Evolutionary conservation across 2,113 vertebrate species (phyloP).

Genomic region (Hydrochoerus hydrochaeris): DNA sequence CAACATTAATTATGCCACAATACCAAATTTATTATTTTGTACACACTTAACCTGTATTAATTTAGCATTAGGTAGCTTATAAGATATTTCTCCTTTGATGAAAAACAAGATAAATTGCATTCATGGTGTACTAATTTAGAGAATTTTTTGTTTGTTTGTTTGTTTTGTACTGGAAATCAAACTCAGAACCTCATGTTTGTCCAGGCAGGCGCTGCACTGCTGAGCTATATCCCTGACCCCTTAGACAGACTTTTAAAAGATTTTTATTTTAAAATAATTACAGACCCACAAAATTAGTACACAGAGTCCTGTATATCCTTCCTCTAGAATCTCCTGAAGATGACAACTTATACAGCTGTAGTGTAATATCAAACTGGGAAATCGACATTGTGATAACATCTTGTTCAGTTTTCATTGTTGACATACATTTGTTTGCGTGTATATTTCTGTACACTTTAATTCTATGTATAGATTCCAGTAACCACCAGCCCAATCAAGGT

Average conservation of each 20-base stretch:
- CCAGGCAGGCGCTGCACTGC: too few species aligned
- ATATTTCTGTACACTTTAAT: neutral
- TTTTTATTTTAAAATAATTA: neutral
- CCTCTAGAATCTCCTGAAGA: neutral
- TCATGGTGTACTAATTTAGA: slow-evolving; percentile 8
- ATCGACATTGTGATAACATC: neutral
- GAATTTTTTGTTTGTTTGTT: too few species aligned
- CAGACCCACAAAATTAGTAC: neutral
- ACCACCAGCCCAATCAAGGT: neutral
- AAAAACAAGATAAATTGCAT: slow-evolving; percentile 54
- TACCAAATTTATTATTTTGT: slow-evolving; percentile 16
- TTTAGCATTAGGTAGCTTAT: slow-evolving; percentile 43
- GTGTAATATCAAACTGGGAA: neutral
- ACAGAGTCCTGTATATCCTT: neutral
- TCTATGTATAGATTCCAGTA: neutral
- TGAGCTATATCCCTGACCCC: too few species aligned
- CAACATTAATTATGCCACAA: neutral
- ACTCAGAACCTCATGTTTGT: too few species aligned
- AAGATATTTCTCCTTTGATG: slow-evolving; percentile 35
- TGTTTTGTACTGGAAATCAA: too few species aligned
- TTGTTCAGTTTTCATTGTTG: neutral
- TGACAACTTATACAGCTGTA: neutral
- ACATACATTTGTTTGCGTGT: neutral
- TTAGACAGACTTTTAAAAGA: neutral
- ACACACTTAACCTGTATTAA: neutral